Evolutionary conservation across 2,113 vertebrate species (phyloP), one percentile per base, ranked within the genome.

Genomic region (Ia io): DNA sequence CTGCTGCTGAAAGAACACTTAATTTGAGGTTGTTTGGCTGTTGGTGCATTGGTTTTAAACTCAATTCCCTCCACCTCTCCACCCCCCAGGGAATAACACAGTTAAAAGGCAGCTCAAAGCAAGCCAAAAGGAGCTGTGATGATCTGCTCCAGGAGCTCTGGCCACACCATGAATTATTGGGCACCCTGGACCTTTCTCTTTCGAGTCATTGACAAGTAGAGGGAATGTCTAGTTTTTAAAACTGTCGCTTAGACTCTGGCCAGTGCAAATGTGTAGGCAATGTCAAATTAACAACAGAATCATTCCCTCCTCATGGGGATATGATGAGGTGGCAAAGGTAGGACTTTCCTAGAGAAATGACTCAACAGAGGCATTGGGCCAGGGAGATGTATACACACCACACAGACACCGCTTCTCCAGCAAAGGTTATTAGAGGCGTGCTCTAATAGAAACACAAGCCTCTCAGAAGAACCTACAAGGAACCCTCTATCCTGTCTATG

Each of bases 221-320:
- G 18, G 28, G 69, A 28, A 95, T 7, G 6, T 40, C 28, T 30
- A 32, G 51, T 69, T 90, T 80, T 90, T 84, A 83, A 84, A 95
- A 74, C 8, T 63, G 6, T 77, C 14, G 16, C 40, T 88, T 94
- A 7, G 85, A 79, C n/a, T 59, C 47, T 89, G 49, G 35, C 44
- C 23, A 3, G 1, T 35, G 23, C 40, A 94, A 44, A 61, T 40
- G 30, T 37, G 40, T 32, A 83, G 40, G 69, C 12, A 11, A 20
- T 16, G 20, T 42, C 14, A 67, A 40, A 20, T 77, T 86, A 61
- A 51, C 47, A 84, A 61, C 32, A 69, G 23, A 61, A 32, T 1
- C 18, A 63, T 28, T 3, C 16, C 18, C 7, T 71, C 18, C 61
- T 80, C 17, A 5, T 0, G 30, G 22, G 53, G 32, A 56, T 40